A percentile compares a stretch with the other conserved stretches of the same genome.
phyloP scores from a whole-genome alignment of 2,888 invertebrate genomes.

The Hipparchia semele region DNA sequence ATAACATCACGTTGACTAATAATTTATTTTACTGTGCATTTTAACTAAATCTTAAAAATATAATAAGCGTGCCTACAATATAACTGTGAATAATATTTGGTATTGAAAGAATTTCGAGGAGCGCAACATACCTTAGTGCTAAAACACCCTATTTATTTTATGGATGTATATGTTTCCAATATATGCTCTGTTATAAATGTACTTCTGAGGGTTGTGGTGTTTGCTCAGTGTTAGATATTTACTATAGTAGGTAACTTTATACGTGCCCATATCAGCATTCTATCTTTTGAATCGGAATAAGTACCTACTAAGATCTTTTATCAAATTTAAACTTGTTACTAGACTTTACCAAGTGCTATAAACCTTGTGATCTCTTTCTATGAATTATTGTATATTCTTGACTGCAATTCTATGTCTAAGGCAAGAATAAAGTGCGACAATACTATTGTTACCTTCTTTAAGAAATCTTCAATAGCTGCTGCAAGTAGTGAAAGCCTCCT shows the following conservation, averaged over 20 bases:
- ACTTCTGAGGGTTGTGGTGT: conserved; percentile 64
- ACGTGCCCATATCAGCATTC: conserved; percentile 6
- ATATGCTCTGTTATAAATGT: conserved; percentile 7
- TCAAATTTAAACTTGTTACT: conserved; percentile 48
- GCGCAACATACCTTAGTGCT: conserved; percentile 25
- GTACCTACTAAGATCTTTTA: conserved; percentile 14
- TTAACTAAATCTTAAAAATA: neutral
- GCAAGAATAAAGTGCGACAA: conserved; percentile 62
- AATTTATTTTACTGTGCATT: neutral
- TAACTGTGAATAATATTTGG: conserved; percentile 1
- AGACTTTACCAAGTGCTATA: conserved; percentile 48
- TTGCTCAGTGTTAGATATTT: conserved; percentile 62
- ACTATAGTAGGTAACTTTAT: conserved; percentile 13
- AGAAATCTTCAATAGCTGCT: neutral
- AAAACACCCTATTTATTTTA: neutral
- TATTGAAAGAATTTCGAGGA: conserved; percentile 18
- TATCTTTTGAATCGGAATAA: conserved; percentile 10
- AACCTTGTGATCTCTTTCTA: conserved; percentile 64
- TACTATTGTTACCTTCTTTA: conserved; percentile 55
- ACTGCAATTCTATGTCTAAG: conserved; percentile 58
- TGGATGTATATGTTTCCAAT: conserved; percentile 1
- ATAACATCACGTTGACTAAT: neutral
- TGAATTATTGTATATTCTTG: conserved; percentile 47
- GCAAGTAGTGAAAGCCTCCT: conserved; percentile 46
- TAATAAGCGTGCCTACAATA: conserved; percentile 11